These are phyloP conservation scores for Malurus elegans DNA, from an alignment of 2,113 vertebrate genomes.

Conservation along the genomic window DNA sequence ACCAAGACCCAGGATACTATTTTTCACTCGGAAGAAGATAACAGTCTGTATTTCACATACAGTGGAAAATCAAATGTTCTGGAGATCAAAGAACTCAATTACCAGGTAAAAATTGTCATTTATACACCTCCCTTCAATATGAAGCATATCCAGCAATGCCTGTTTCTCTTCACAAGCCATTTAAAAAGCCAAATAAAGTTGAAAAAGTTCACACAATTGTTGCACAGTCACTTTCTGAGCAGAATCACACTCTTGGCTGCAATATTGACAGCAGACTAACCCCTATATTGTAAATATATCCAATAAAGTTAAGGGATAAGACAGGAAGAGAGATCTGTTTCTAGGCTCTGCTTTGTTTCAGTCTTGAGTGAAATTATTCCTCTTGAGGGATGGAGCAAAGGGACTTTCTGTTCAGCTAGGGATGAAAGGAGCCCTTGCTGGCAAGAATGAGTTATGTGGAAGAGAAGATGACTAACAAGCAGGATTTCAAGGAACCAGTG, in stretches of 20 bases:
- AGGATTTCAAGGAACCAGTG: not conserved
- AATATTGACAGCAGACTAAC: not conserved
- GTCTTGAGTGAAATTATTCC: not conserved
- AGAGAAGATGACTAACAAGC: not conserved
- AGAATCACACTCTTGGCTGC: not conserved
- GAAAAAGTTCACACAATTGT: not conserved
- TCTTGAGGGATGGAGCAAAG: not conserved
- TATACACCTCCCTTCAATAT: not conserved
- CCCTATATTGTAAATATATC: not conserved
- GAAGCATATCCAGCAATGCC: not conserved
- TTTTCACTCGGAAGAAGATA: slow-evolving; percentile 89
- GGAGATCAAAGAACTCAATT: slow-evolving; percentile 87
- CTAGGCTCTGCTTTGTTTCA: not conserved
- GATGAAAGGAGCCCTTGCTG: not conserved
- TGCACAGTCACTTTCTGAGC: not conserved
- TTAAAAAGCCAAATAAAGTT: not conserved
- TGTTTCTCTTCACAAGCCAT: not conserved
- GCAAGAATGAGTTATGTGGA: not conserved
- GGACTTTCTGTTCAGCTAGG: not conserved
- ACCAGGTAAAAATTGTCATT: slow-evolving; percentile 79
- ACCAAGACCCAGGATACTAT: slow-evolving; percentile 71
- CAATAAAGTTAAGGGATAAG: not conserved
- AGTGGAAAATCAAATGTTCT: slow-evolving; percentile 84
- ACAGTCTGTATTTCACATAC: slow-evolving; percentile 95
- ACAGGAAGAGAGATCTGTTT: not conserved